These are phyloP conservation scores for Axinella damicornis DNA, from an alignment of 37 sponge, comb jelly and placozoan species.

Conservation along the genomic window DNA sequence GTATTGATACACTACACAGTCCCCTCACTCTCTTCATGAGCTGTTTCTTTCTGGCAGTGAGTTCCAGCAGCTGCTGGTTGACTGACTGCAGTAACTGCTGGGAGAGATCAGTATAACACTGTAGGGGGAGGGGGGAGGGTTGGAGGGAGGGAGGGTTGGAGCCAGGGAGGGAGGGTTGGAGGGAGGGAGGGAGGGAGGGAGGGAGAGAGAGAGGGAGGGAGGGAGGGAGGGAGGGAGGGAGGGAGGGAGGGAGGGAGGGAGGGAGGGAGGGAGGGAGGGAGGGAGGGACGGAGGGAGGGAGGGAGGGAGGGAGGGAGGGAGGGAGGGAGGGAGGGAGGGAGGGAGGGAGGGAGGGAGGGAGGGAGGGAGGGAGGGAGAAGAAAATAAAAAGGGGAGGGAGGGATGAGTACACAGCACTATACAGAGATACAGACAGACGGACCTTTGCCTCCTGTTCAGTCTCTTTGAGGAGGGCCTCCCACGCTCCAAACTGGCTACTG, in stretches of 20 bases:
- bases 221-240: not conserved
- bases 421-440: not conserved
- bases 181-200: not conserved
- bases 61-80: constrained; percentile 32
- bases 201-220: not conserved
- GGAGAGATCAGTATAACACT: constrained; percentile 27
- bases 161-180: not conserved
- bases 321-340: constrained; percentile 5
- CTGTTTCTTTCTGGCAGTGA: constrained; percentile 47
- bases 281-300: not conserved
- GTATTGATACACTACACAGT: no score
- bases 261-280: not conserved
- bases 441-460: constrained; percentile 60
- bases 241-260: not conserved
- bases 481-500: constrained; percentile 50
- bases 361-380: constrained; percentile 7
- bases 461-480: constrained; percentile 50
- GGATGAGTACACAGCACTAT: no score
- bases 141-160: not conserved
- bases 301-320: not conserved
- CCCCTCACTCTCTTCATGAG: constrained; percentile 58
- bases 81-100: constrained; percentile 10
- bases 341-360: constrained; percentile 26
- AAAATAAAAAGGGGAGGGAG: not conserved
- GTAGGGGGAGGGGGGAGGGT: not conserved